Evolutionary conservation across 1,140 invertebrate genomes (phyloP).

Genomic region (Habropoda laboriosa): DNA sequence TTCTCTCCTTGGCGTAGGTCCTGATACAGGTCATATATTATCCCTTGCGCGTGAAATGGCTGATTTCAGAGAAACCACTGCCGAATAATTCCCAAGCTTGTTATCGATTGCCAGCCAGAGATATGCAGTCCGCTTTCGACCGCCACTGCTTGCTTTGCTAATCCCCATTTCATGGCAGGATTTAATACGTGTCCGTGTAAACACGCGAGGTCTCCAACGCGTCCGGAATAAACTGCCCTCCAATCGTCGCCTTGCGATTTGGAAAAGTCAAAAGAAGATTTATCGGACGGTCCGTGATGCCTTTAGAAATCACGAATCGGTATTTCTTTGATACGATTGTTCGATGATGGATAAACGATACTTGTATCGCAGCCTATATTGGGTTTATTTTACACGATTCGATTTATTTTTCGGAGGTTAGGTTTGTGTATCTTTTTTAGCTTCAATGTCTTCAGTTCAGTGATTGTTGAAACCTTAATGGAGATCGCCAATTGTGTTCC

Average conservation of each 20-base stretch:
- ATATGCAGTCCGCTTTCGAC: constrained; percentile 39
- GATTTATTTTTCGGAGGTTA: too few relatives aligned
- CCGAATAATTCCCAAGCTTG: constrained; percentile 59
- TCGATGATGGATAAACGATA: too few relatives aligned
- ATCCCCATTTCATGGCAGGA: constrained; percentile 60
- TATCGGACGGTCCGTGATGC: neutral
- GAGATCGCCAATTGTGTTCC: too few relatives aligned
- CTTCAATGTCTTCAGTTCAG: too few relatives aligned
- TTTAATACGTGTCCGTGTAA: constrained; percentile 62
- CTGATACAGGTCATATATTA: constrained; percentile 52
- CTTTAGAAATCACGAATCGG: neutral
- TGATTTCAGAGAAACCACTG: constrained; percentile 58
- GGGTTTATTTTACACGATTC: too few relatives aligned
- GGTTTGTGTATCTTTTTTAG: too few relatives aligned
- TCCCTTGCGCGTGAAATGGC: constrained; percentile 23
- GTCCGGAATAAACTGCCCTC: constrained; percentile 42
- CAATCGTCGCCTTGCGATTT: constrained; percentile 11
- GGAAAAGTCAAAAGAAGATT: constrained; percentile 9
- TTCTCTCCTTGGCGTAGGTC: constrained; percentile 30
- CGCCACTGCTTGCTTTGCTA: constrained; percentile 52
- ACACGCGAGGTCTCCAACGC: constrained; percentile 50
- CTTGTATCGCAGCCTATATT: too few relatives aligned
- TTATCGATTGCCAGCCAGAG: constrained; percentile 59
- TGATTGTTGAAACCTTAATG: too few relatives aligned
- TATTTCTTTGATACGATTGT: too few relatives aligned